phyloP scores from a whole-genome alignment of 1,140 invertebrate species.

The Drosophila hydei region DNA sequence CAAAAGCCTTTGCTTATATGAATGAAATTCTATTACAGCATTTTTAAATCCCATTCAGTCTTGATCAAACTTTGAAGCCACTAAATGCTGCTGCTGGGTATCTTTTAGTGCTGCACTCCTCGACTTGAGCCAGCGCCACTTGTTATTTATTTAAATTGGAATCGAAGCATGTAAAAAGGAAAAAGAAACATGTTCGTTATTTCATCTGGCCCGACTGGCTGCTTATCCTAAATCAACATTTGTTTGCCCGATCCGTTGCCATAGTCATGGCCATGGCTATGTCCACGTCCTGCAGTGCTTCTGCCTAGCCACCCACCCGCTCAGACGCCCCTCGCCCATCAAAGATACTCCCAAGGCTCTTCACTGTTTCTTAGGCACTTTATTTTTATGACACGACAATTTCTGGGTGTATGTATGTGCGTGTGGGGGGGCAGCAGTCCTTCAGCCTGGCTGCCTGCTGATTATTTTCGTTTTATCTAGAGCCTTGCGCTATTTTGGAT shows the following conservation, averaged over 20 bases:
- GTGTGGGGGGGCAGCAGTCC: constrained; percentile 40
- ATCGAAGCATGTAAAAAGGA: constrained; percentile 53
- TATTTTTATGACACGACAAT: constrained; percentile 80
- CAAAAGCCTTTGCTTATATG: neutral
- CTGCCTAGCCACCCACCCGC: neutral
- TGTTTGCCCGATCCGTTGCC: constrained; percentile 22
- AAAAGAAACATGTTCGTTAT: constrained; percentile 22
- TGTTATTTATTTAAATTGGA: constrained; percentile 76
- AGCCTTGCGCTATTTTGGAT: constrained; percentile 74
- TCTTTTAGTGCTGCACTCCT: neutral
- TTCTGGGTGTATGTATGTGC: constrained; percentile 30
- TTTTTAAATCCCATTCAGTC: too few relatives aligned
- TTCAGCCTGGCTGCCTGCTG: constrained; percentile 72
- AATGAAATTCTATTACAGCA: too few relatives aligned
- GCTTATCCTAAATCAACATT: constrained; percentile 80
- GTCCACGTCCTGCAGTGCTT: constrained; percentile 15
- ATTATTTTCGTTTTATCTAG: constrained; percentile 82
- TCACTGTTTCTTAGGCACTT: constrained; percentile 60
- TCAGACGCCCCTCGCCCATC: neutral
- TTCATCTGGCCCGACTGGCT: constrained; percentile 51
- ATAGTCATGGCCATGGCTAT: constrained; percentile 30
- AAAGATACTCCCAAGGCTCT: constrained; percentile 23
- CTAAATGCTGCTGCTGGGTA: neutral
- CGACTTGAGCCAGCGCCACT: neutral
- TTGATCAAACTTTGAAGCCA: too few relatives aligned